A percentile compares a stretch with the other conserved stretches of the same genome.
These are phyloP conservation scores for Microtus oregoni DNA, from an alignment of 2,113 vertebrate species.

Conservation along the genomic window DNA sequence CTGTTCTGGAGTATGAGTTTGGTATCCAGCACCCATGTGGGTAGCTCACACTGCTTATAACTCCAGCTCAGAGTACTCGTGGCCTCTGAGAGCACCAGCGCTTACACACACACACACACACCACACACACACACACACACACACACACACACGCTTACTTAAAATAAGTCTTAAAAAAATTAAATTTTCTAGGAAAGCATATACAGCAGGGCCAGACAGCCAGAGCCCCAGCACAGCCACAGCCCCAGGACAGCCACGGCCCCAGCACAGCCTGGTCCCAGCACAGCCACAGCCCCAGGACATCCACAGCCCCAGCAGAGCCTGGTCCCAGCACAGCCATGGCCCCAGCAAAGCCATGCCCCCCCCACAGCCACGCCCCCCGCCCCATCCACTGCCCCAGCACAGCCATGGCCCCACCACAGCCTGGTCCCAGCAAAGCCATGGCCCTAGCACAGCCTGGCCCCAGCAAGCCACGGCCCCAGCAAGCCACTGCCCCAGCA, in stretches of 20 bases:
- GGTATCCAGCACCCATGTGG: too few relatives aligned
- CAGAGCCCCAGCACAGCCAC: neutral
- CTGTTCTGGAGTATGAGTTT: neutral
- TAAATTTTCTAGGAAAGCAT: neutral
- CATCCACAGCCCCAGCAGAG: too few relatives aligned
- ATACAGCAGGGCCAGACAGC: neutral
- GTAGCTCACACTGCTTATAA: neutral
- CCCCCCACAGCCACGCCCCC: too few relatives aligned
- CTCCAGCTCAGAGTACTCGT: neutral
- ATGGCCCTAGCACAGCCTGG: too few relatives aligned
- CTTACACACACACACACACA: neutral
- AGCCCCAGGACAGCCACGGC: too few relatives aligned
- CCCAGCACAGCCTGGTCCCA: too few relatives aligned
- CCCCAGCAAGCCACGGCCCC: neutral
- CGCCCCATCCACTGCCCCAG: too few relatives aligned
- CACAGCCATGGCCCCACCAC: too few relatives aligned
- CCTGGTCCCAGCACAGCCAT: too few relatives aligned
- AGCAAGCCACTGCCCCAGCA: neutral
- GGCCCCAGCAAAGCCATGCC: too few relatives aligned
- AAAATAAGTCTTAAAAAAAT: neutral
- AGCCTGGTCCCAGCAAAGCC: too few relatives aligned
- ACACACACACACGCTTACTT: neutral
- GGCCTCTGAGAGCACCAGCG: neutral
- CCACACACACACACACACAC: neutral
- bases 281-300: too few relatives aligned